phyloP scores from a whole-genome alignment of 2,797 vertebrate genomes.

The Labeo calbasu region DNA sequence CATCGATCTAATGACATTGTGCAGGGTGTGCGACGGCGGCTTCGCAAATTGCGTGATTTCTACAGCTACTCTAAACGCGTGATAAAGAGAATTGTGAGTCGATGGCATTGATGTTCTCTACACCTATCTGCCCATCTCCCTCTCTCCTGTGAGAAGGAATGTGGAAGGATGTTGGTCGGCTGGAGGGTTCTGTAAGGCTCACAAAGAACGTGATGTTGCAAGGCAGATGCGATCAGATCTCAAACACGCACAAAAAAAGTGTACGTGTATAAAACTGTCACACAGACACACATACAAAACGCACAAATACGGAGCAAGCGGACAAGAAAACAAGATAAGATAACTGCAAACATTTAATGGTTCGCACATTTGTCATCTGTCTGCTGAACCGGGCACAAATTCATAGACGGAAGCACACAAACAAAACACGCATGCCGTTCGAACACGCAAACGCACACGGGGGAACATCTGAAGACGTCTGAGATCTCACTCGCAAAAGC shows the following conservation, averaged over 20 bases:
- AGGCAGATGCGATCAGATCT: conserved; percentile 10
- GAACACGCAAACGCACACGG: neutral
- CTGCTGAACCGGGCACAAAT: conserved; percentile 16
- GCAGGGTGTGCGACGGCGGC: conserved; percentile 63
- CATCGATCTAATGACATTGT: conserved; percentile 80
- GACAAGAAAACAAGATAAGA: conserved; percentile 22
- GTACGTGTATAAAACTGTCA: neutral
- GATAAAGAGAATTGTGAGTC: conserved; percentile 80
- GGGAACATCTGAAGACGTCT: conserved; percentile 15
- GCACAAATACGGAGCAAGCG: neutral
- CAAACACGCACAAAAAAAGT: neutral
- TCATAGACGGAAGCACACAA: neutral
- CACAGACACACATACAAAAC: conserved; percentile 17
- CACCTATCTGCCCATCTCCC: conserved; percentile 53
- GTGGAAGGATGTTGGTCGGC: conserved; percentile 7
- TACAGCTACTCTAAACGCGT: conserved; percentile 72
- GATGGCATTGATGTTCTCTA: conserved; percentile 74
- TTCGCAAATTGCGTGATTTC: conserved; percentile 77
- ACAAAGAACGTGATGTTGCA: conserved; percentile 30
- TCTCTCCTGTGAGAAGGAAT: conserved; percentile 23
- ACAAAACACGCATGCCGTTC: neutral
- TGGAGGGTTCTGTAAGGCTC: conserved; percentile 17
- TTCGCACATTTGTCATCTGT: conserved; percentile 30
- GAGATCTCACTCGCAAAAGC: conserved; percentile 17
- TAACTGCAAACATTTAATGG: conserved; percentile 7